Evolutionary conservation across 2,888 invertebrate species (phyloP), one percentile per base, ranked within the genome.

Genomic region (Drosophila sordidula): DNA sequence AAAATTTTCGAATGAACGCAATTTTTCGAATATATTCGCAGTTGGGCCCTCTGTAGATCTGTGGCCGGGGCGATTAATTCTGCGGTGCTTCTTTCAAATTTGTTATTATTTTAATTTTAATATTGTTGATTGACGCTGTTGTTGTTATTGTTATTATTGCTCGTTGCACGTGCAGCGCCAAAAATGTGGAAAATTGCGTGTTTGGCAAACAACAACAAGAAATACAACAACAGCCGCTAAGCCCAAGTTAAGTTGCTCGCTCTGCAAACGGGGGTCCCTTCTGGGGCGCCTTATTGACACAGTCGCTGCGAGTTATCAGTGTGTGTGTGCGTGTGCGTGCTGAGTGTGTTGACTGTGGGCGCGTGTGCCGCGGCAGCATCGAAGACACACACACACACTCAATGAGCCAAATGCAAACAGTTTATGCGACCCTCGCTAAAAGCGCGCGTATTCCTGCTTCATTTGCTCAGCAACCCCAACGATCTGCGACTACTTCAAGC

Each of bases 51-150:
- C 36, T 14, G 25, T 18, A 14, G 36, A 29, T 26, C 14, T 22
- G 61, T 14, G 25, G 55, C 32, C 8, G 22, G 16, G 25, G 49
- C 29, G 44, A 58, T 73, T 69, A 73, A 65, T 79, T 79, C 69
- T 45, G 70, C 51, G 72, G 44, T 69, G 49, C 65, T 73, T 68
- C 63, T 65, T 68, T 52, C 46, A 64, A 80, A 73, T 75, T 84
- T 84, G 79, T 84, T 82, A 77, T 83, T 82, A 85, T 83, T 84
- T 87, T 87, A 81, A 84, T 84, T 87, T 81, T 66, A 70, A 82
- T 81, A 70, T 75, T 85, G 72, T 81, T 77, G 85, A 87, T 79
- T 75, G 87, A 61, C 39, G 57, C 51, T 51, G 51, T 18, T 39
- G 51, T 16, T 64, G 46, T 52, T 69, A 59, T 66, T 34, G 34